Evolutionary conservation across 2,113 vertebrate species (phyloP).

Genomic region (Saccopteryx leptura): DNA sequence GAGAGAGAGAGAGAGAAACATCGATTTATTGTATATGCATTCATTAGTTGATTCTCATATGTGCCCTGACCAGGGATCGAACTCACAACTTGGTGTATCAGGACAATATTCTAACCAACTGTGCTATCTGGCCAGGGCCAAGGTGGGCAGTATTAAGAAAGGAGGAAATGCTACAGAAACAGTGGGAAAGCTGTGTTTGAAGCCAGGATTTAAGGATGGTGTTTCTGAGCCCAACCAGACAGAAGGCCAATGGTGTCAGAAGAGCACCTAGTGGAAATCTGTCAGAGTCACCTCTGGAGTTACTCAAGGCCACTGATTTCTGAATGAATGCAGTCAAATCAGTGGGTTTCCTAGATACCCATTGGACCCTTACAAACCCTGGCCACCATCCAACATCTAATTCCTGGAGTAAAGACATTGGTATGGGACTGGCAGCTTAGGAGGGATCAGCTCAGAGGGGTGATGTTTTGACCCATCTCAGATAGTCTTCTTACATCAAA

Average conservation of each 20-base stretch:
- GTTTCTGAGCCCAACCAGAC: background rate
- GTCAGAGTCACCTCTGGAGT: background rate
- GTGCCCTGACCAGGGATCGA: no score
- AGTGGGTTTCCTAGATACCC: background rate
- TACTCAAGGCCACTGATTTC: background rate
- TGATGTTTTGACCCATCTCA: background rate
- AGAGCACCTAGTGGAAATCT: background rate
- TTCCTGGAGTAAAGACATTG: background rate
- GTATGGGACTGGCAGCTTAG: background rate
- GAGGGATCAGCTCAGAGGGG: background rate
- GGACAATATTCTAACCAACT: no score
- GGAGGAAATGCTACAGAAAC: background rate
- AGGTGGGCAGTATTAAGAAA: background rate
- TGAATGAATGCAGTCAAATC: background rate
- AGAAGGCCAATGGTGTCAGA: background rate
- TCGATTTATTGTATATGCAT: no score
- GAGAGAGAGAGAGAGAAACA: no score
- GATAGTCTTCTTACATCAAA: background rate
- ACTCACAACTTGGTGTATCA: no score
- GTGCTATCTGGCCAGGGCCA: no score
- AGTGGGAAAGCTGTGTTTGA: background rate
- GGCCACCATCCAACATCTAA: background rate
- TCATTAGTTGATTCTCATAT: no score
- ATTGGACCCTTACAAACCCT: background rate
- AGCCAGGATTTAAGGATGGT: no score